A percentile compares a stretch with the other conserved stretches of the same genome.
These are phyloP conservation scores for Apodemus sylvaticus DNA, from an alignment of 2,113 vertebrate species.

Conservation along the genomic window DNA sequence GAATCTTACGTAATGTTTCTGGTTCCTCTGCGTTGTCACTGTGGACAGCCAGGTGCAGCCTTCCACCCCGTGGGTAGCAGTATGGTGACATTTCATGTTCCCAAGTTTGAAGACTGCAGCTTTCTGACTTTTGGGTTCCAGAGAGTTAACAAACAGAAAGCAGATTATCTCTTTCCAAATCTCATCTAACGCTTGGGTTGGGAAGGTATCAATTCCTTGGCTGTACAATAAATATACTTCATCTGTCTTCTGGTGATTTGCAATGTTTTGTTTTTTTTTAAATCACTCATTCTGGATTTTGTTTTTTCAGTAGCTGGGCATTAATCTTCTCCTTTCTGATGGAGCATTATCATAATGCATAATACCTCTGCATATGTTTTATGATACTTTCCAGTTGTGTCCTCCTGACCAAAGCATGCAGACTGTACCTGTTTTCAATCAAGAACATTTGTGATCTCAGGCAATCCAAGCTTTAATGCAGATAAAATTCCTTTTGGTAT, in stretches of 20 bases:
- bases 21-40: background rate
- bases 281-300: background rate
- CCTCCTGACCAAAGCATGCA: background rate
- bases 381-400: background rate
- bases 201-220: background rate
- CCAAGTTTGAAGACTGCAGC: background rate
- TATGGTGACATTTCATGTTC: background rate
- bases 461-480: slow-evolving; percentile 21
- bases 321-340: background rate
- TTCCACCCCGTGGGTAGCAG: background rate
- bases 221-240: background rate
- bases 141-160: background rate
- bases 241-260: background rate
- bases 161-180: background rate
- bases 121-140: background rate
- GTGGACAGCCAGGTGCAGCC: background rate
- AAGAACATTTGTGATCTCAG: background rate
- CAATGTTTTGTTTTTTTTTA: background rate
- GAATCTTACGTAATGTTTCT: background rate
- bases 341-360: background rate
- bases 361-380: background rate
- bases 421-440: background rate
- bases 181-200: background rate
- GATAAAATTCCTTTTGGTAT: background rate
- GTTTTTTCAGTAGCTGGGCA: background rate